A percentile compares a stretch with the other conserved stretches of the same genome.
These are phyloP conservation scores for Deilephila porcellus DNA, from an alignment of 2,888 invertebrate species.

Conservation along the genomic window DNA sequence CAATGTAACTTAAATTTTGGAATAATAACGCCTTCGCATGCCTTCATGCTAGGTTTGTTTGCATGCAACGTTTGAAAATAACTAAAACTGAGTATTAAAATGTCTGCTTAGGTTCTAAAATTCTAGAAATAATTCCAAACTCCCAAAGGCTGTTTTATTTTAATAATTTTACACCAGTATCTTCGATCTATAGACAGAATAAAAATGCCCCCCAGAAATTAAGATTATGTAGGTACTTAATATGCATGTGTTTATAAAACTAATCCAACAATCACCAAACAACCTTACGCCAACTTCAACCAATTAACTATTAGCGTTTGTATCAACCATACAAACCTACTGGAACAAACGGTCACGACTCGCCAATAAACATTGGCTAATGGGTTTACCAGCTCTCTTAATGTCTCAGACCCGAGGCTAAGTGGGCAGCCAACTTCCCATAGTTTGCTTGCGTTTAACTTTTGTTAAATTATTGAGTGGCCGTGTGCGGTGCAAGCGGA, in stretches of 20 bases:
- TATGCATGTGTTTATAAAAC: too few species aligned
- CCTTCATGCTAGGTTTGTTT: not conserved
- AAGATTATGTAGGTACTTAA: too few species aligned
- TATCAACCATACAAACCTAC: conserved; percentile 6
- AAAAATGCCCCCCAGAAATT: too few species aligned
- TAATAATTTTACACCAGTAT: too few species aligned
- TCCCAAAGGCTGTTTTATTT: too few species aligned
- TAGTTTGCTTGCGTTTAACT: conserved; percentile 35
- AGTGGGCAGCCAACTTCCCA: conserved; percentile 47
- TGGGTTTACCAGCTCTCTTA: conserved; percentile 62
- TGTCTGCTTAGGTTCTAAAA: too few species aligned
- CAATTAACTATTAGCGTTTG: conserved; percentile 19
- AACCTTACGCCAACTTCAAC: not conserved
- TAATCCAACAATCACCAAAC: not conserved
- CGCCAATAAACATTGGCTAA: conserved; percentile 69
- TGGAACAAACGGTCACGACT: conserved; percentile 56
- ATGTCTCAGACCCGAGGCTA: conserved; percentile 55
- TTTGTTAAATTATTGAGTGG: conserved; percentile 30
- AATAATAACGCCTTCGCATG: not conserved
- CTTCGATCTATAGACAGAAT: too few species aligned
- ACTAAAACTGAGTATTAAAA: not conserved
- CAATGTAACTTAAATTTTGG: not conserved
- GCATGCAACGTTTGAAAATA: not conserved
- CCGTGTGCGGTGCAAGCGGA: conserved; percentile 1
- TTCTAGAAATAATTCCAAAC: too few species aligned